Base-by-base conservation (phyloP, 1,140 invertebrate genomes). In the Agrypnia vestita region DNA sequence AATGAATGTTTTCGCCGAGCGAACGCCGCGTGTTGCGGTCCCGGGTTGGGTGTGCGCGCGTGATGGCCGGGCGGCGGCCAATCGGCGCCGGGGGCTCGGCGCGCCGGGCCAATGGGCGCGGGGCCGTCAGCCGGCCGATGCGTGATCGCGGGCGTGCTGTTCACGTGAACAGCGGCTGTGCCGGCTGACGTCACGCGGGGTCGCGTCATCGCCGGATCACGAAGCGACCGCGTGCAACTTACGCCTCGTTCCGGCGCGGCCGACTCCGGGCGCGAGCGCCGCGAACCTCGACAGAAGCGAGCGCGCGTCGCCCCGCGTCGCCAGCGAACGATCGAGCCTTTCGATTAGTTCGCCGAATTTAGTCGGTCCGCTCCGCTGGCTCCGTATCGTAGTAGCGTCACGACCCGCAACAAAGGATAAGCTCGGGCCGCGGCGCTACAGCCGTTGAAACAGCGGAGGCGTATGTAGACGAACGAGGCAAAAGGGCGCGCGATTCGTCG, bases 111-210 rank as follows among this genome's bases (percentile, higher is more conserved):
- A 91, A 92, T 91, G 79, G 81, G 56, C 76, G 84, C 21, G 85
- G 78, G 82, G 87, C 85, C 86, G 87, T 89, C 90, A 92, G 86
- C 86, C 90, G 87, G 82, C 80, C 86, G 89, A 90, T 88, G 91
- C 91, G 87, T 87, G 85, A 80, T 79, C 67, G 84, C 83, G 84
- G 86, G 89, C 91, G 89, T 91, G 91, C 59, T 88, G 85, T 90
- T 91, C 91, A 91, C 91, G 91, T 92, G 91, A 86, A 86, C 86
- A 82, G 77, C 84, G 89, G 87, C 87, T 87, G 87, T 86, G 86
- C 87, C 86, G 86, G 86, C 15, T 88, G 85, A 89, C 87, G 90
- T 91, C 90, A 91, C 87, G 86, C 87, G 44, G 21, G 87, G 71
- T 55, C 79, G 71, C 77, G 67, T 79, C 71, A 73, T 61, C 67